A percentile compares a stretch with the other conserved stretches of the same genome.
phyloP scores from a whole-genome alignment of 2,797 vertebrate species.

The Ispidina lecontei region DNA sequence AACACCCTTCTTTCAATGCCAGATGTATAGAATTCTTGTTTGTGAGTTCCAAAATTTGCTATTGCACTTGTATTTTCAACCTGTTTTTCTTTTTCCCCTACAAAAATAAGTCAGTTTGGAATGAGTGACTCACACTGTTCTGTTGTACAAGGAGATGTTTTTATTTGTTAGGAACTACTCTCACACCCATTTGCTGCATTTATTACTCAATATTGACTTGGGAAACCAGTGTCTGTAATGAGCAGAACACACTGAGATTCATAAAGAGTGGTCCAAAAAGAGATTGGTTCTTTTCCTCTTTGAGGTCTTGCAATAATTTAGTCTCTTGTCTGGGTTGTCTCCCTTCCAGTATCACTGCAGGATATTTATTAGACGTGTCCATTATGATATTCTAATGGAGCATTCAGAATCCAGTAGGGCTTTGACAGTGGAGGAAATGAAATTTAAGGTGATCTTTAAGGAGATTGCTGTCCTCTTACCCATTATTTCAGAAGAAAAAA shows the following conservation, averaged over 20 bases:
- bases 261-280: slow-evolving; percentile 15
- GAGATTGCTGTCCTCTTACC: slow-evolving; percentile 13
- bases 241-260: slow-evolving; percentile 34
- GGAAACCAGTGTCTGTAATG: background rate
- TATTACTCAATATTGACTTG: slow-evolving; percentile 32
- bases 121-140: slow-evolving; percentile 5
- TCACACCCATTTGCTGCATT: background rate
- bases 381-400: slow-evolving; percentile 34
- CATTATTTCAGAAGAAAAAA: slow-evolving; percentile 27
- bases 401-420: background rate
- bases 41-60: background rate
- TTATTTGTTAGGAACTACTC: slow-evolving; percentile 13
- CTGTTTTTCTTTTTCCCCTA: background rate
- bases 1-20: background rate
- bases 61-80: background rate
- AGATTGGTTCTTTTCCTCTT: background rate
- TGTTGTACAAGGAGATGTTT: background rate
- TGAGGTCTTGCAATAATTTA: slow-evolving; percentile 17
- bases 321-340: slow-evolving; percentile 18
- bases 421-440: slow-evolving; percentile 53
- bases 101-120: slow-evolving; percentile 22
- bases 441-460: slow-evolving; percentile 27
- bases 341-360: slow-evolving; percentile 22
- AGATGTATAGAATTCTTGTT: background rate
- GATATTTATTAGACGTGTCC: slow-evolving; percentile 23